Base-by-base conservation (phyloP, 2,888 invertebrate species). In the Drosophila barbarae region DNA sequence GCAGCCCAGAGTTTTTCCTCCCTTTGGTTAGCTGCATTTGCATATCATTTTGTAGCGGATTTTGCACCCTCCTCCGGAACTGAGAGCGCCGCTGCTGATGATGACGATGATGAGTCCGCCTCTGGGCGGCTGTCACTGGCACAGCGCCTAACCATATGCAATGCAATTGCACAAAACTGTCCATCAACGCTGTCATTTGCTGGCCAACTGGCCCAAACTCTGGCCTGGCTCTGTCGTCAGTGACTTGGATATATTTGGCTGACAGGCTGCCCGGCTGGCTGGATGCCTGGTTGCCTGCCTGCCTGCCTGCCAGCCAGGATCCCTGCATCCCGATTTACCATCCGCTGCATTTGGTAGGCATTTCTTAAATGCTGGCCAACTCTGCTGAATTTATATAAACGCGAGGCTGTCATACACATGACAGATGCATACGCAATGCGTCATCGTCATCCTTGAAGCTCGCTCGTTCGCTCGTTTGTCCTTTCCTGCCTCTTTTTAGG, bases 151-250 rank as follows among this genome's bases (percentile, higher is more conserved):
- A 81, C 82, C 78, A 81, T 78, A 78, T 78, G 78, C 80, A 74
- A 71, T 79, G 77, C 79, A 78, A 78, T 78, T 82, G 77, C 82
- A 78, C 77, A 76, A 74, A 79, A 82, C 79, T 82, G 83, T 80
- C 83, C 79, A 82, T 79, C 83, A 79, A 74, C 80, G 72, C 83
- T 79, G 79, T 79, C 83, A 79, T 82, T 79, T 77, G 73, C 83
- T 80, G 79, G 77, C 73, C 82, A 70, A 70, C 70, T 64, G 69
- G 63, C 69, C 64, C 47, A 61, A 57, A 49, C 46, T 38, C 54
- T 47, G 49, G 44, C 56, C 44, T 54, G 47, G n/a, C 54, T 54
- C 47, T 63, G 76, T 65, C 60, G 50, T 53, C 64, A 53, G 51
- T 44, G 61, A 51, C 61, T 61, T 61, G 61, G 51, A 61, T 63